These are phyloP conservation scores for Lasioglossum leucozonium DNA, from an alignment of 2,888 invertebrate species.

Conservation along the genomic window DNA sequence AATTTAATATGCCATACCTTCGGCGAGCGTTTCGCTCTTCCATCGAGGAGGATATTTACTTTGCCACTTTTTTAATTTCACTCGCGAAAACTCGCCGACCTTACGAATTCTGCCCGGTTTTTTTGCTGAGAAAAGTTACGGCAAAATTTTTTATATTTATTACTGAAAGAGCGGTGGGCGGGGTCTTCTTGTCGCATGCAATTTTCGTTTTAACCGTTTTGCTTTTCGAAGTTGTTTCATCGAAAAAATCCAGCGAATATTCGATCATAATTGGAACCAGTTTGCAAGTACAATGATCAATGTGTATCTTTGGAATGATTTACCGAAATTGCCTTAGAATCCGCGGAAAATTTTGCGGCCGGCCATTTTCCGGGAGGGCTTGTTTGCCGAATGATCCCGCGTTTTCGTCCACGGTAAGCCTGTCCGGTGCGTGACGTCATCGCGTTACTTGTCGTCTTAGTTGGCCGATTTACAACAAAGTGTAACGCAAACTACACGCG, in stretches of 20 bases:
- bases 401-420: constrained; percentile 57
- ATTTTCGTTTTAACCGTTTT: background rate
- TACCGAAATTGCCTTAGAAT: background rate
- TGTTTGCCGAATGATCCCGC: background rate
- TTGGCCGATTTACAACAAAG: constrained; percentile 60
- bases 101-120: background rate
- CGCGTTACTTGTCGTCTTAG: background rate
- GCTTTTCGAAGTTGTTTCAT: background rate
- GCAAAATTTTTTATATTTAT: background rate
- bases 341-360: background rate
- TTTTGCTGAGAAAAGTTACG: background rate
- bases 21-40: background rate
- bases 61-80: background rate
- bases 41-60: background rate
- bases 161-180: background rate
- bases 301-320: background rate
- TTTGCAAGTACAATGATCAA: background rate
- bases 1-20: background rate
- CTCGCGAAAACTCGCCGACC: background rate
- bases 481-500: constrained; percentile 44
- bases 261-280: background rate
- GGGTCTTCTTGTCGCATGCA: background rate
- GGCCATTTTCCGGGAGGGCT: background rate
- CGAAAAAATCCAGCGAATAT: background rate
- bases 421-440: constrained; percentile 45